A percentile compares a stretch with the other conserved stretches of the same genome.
phyloP scores from a whole-genome alignment of 2,113 vertebrate genomes.

The Rhadina sibilatrix region DNA sequence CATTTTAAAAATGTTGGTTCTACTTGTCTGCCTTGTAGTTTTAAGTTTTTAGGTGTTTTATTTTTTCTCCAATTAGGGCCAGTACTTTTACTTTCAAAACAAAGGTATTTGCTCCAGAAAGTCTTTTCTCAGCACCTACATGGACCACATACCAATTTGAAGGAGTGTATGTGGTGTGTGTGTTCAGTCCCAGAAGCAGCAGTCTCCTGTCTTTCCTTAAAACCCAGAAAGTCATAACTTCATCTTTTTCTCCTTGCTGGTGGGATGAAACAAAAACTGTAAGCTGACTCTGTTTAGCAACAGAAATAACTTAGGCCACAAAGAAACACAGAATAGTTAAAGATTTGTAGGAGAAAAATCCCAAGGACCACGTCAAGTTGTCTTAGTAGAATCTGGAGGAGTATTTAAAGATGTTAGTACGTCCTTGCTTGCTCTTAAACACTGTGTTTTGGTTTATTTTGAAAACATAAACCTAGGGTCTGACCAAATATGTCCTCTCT shows the following conservation, averaged over 20 bases:
- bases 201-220: neutral
- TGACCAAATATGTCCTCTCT: neutral
- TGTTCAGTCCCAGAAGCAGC: neutral
- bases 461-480: neutral
- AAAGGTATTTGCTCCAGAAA: neutral
- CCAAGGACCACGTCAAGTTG: neutral
- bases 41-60: neutral
- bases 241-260: neutral
- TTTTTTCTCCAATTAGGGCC: neutral
- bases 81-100: neutral
- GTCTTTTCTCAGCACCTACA: neutral
- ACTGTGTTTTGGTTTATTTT: neutral
- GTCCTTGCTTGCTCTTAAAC: neutral
- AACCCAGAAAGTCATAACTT: neutral
- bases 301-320: neutral
- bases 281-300: neutral
- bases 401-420: neutral
- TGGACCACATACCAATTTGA: neutral
- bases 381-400: neutral
- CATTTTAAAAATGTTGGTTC: neutral
- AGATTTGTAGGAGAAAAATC: neutral
- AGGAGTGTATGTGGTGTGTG: no score
- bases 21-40: neutral
- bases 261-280: neutral
- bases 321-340: neutral